Conservation (phyloP, 1,140 invertebrate species). For the Cyclargus thomasi region DNA sequence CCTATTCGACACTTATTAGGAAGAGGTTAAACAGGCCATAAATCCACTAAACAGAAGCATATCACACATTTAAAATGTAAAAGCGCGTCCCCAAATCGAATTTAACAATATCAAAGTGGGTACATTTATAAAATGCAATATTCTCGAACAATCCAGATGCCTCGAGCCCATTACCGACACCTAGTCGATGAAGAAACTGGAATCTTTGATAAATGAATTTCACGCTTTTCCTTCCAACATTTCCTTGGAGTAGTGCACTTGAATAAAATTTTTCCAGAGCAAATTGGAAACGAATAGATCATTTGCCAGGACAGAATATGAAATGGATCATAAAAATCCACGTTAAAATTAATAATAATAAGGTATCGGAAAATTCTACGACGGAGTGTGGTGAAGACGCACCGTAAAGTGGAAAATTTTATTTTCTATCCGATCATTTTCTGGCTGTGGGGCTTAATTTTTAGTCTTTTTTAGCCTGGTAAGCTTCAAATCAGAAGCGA, state of each 20-base stretch:
- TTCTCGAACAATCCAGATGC: constrained; percentile 1
- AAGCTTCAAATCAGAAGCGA: too few species aligned
- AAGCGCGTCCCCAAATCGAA: not conserved
- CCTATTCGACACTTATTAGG: too few species aligned
- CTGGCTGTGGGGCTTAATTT: too few species aligned
- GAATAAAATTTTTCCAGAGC: constrained; percentile 30
- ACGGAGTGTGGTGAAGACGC: not conserved
- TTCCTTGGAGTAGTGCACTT: constrained; percentile 25
- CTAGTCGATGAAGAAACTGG: constrained; percentile 36
- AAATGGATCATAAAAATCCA: constrained; percentile 24
- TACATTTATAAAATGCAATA: constrained; percentile 14
- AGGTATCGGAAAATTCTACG: constrained; percentile 12
- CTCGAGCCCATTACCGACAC: constrained; percentile 38
- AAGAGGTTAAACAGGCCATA: too few species aligned
- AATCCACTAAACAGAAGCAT: too few species aligned
- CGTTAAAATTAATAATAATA: constrained; percentile 20
- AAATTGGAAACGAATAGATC: constrained; percentile 31
- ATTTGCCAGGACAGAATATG: constrained; percentile 30
- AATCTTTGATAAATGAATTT: constrained; percentile 34
- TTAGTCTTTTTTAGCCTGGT: too few species aligned
- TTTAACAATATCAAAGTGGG: not conserved
- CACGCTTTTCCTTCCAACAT: constrained; percentile 21
- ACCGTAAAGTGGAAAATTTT: not conserved
- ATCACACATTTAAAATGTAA: too few species aligned
- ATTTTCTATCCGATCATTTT: not conserved